Evolutionary conservation across 1,140 invertebrate species (phyloP), one percentile per base, ranked within the genome.

Genomic region (Drosophila malerkotliana): DNA sequence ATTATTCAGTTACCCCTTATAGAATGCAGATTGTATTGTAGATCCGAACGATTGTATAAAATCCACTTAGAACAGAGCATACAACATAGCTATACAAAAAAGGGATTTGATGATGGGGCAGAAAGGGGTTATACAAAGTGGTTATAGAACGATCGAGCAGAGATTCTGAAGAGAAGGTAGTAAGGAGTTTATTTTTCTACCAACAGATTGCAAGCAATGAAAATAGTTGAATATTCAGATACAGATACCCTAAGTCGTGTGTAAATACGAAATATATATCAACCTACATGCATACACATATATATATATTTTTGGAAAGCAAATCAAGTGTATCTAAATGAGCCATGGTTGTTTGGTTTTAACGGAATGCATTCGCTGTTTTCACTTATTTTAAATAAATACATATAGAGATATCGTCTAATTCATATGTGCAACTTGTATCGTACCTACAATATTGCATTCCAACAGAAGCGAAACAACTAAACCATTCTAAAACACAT

Each of bases 101-200:
- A 58, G 60, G 61, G 47, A 44, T 44, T 45, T 28, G 47, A 57
- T 14, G 45, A 64, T 49, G 58, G 57, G 48, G 47, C 14, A 28
- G 41, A 41, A 30, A 47, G 48, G 60, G 52, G 51, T 54, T 41
- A 72, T 56, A 66, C 49, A 66, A 62, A 37, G 30, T 37, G 34
- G 9, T 37, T 37, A 18, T 44, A 44, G 18, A 51, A 41, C 14
- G 37, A 56, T 28, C 41, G 9, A 52, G 55, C 5, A 45, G 4
- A 51, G 52, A 39, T 34, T 41, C 41, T 44, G 52, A 49, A 55
- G 49, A 47, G 58, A 39, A 52, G 56, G 54, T 59, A 59, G 58
- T 59, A 71, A 53, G 60, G 34, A 57, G 74, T 78, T 82, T 85
- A 85, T 85, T 85, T 85, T 85, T 85, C 74, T 84, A 85, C 74